Conservation (phyloP, 2,888 invertebrate genomes). For the Chromoteleia sp. region DNA sequence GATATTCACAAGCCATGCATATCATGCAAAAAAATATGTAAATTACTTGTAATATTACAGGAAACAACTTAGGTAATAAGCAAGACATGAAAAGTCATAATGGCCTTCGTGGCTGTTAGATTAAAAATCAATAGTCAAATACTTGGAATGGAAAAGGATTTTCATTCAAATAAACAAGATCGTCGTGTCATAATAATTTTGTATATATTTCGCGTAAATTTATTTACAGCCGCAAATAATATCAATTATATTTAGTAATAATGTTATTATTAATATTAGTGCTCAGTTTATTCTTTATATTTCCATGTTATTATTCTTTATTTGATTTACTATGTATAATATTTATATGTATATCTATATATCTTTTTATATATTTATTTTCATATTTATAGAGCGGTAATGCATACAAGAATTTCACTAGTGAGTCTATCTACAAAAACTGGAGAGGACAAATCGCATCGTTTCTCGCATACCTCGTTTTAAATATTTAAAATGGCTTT, state of each 20-base stretch:
- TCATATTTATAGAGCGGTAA: conserved; percentile 80
- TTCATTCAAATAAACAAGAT: conserved; percentile 35
- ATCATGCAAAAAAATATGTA: conserved; percentile 43
- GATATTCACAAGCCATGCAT: conserved; percentile 19
- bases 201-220: conserved; percentile 84
- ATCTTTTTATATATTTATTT: conserved; percentile 65
- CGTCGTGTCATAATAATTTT: conserved; percentile 83
- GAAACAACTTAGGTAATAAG: conserved; percentile 36
- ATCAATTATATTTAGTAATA: conserved; percentile 74
- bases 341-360: conserved; percentile 75
- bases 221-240: conserved; percentile 85
- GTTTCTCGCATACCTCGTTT: conserved; percentile 15
- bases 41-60: conserved; percentile 34
- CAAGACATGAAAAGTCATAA: conserved; percentile 14
- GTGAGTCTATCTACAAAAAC: conserved; percentile 79
- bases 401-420: conserved; percentile 82
- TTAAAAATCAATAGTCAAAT: conserved; percentile 33
- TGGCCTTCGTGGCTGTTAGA: conserved; percentile 29
- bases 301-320: conserved; percentile 78
- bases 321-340: conserved; percentile 78
- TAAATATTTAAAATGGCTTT: conserved; percentile 26
- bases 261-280: conserved; percentile 72
- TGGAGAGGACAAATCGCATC: conserved; percentile 65
- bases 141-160: no score
- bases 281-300: conserved; percentile 76